phyloP scores from a whole-genome alignment of 2,888 invertebrate species.

The Dynastes maya region DNA sequence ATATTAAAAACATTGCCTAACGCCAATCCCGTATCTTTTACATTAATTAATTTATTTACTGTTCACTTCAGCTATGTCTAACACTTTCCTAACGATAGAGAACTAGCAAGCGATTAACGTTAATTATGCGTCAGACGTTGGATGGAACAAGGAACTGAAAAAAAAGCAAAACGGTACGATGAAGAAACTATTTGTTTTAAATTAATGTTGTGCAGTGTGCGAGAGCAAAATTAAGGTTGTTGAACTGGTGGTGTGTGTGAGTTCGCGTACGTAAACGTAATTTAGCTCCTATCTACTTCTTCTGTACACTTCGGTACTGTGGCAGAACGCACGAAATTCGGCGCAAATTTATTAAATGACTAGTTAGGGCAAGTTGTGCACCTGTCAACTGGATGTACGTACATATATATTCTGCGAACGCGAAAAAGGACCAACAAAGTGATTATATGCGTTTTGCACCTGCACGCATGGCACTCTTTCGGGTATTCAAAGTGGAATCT shows the following conservation, averaged over 20 bases:
- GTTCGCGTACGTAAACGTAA: constrained; percentile 6
- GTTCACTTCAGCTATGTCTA: constrained; percentile 4
- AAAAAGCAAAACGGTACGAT: constrained; percentile 32
- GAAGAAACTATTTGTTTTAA: constrained; percentile 44
- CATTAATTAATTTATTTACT: constrained; percentile 15
- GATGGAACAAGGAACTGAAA: constrained; percentile 21
- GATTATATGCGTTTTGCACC: constrained; percentile 9
- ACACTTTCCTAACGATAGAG: constrained; percentile 10
- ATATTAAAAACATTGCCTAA: background rate
- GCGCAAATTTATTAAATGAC: constrained; percentile 32
- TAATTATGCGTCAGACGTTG: constrained; percentile 29
- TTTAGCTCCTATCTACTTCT: background rate
- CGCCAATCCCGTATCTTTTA: background rate
- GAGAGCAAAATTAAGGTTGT: constrained; percentile 46
- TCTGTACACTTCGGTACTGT: background rate
- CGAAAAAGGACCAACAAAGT: constrained; percentile 7
- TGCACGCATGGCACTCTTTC: background rate
- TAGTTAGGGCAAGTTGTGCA: constrained; percentile 35
- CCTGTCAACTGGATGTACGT: constrained; percentile 32
- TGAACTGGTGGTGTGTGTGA: constrained; percentile 29
- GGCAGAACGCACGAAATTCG: constrained; percentile 20
- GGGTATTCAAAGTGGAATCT: too few species aligned
- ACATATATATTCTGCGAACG: constrained; percentile 3
- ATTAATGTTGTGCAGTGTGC: constrained; percentile 43
- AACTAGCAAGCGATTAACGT: constrained; percentile 9